Percentiles rank a stretch among this genome's conserved stretches.
Evolutionary conservation across 2,888 invertebrate species (phyloP).

Genomic region (Thera obeliscata): DNA sequence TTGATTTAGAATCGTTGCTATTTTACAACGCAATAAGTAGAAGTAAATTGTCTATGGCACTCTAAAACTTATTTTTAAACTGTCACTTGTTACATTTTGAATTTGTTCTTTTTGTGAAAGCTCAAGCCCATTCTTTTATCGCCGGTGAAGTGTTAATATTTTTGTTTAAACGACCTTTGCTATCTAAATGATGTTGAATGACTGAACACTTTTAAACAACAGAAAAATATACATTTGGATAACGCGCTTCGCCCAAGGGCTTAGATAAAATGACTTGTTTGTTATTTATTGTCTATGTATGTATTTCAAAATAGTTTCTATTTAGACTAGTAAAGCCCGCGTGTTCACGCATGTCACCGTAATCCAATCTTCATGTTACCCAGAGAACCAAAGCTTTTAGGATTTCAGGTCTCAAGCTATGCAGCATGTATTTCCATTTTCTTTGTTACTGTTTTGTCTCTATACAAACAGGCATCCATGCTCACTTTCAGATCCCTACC

Average conservation of each 20-base stretch:
- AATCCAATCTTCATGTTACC: no score
- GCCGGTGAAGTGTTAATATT: constrained; percentile 7
- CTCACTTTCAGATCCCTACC: no score
- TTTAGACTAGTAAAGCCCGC: neutral
- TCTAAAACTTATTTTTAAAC: constrained; percentile 11
- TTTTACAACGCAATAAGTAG: constrained; percentile 8
- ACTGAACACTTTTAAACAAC: constrained; percentile 24
- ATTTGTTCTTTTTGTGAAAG: constrained; percentile 21
- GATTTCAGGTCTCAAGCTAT: no score
- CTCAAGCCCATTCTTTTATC: constrained; percentile 12
- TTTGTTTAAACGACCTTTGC: constrained; percentile 13
- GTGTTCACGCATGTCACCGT: no score
- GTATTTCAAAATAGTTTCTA: constrained; percentile 3
- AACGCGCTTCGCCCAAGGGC: constrained; percentile 2
- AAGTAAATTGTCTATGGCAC: neutral
- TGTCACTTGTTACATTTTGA: constrained; percentile 12
- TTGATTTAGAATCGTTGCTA: constrained; percentile 12
- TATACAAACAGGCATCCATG: no score
- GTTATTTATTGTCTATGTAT: constrained; percentile 12
- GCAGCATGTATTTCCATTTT: no score
- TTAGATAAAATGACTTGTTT: constrained; percentile 16
- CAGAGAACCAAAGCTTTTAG: no score
- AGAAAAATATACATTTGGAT: constrained; percentile 7
- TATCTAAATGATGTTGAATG: constrained; percentile 24
- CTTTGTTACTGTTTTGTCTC: no score